phyloP scores from a whole-genome alignment of 2,797 vertebrate genomes.

The Champsocephalus gunnari region DNA sequence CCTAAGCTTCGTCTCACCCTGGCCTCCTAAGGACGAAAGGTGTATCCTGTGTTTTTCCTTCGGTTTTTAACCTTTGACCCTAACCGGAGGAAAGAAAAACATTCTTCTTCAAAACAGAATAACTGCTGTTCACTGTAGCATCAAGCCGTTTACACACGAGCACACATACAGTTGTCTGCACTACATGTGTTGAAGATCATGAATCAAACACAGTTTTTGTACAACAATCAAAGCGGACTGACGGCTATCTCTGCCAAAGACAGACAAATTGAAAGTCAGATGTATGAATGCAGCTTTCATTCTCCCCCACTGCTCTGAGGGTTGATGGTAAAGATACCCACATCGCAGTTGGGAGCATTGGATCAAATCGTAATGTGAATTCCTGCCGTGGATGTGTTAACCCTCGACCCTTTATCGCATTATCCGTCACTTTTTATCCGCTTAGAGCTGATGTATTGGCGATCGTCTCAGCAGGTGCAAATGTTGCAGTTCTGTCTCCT shows the following conservation, averaged over 20 bases:
- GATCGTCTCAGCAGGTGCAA: conserved; percentile 30
- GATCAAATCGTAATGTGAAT: background rate
- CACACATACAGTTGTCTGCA: background rate
- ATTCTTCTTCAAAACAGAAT: conserved; percentile 15
- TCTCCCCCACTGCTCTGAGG: background rate
- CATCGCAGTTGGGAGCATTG: background rate
- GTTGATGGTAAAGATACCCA: background rate
- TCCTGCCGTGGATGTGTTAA: conserved; percentile 29
- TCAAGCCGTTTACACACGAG: background rate
- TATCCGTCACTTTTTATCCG: conserved; percentile 13
- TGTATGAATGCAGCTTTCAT: background rate
- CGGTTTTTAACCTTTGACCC: conserved; percentile 5
- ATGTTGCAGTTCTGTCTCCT: background rate
- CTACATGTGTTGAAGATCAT: background rate
- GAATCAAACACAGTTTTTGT: background rate
- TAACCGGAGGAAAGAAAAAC: background rate
- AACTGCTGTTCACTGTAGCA: conserved; percentile 16
- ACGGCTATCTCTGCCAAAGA: background rate
- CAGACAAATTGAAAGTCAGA: background rate
- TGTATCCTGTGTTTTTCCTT: conserved; percentile 19
- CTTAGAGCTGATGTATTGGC: conserved; percentile 4
- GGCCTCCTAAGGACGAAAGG: conserved; percentile 14
- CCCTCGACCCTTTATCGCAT: background rate
- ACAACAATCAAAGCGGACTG: background rate
- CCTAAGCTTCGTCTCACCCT: background rate